Evolutionary conservation across 1,140 invertebrate species (phyloP).

Genomic region (Megathymus violae): DNA sequence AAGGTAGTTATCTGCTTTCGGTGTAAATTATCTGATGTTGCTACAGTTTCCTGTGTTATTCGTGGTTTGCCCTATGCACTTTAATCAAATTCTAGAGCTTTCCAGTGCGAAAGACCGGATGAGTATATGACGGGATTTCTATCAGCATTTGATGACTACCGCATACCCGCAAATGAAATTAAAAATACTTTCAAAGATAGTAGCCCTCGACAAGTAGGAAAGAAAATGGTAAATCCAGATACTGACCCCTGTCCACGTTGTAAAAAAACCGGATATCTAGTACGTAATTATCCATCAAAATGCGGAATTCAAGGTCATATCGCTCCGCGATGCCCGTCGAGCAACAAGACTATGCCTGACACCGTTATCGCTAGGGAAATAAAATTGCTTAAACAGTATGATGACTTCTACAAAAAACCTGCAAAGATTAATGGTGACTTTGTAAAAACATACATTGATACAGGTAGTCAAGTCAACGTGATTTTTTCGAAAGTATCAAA

Average conservation of each 20-base stretch:
- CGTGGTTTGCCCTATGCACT: neutral
- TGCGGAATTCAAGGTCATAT: slow-evolving; percentile 45
- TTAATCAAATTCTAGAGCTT: slow-evolving; percentile 35
- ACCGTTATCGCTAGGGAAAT: slow-evolving; percentile 6
- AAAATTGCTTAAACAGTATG: slow-evolving; percentile 8
- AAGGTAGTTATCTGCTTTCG: slow-evolving; percentile 15
- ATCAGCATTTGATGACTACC: slow-evolving; percentile 44
- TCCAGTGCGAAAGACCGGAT: slow-evolving; percentile 48
- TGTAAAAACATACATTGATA: slow-evolving; percentile 27
- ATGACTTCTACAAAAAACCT: slow-evolving; percentile 28
- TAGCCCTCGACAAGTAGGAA: neutral
- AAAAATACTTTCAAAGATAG: slow-evolving; percentile 8
- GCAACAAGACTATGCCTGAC: neutral
- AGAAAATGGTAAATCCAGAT: slow-evolving; percentile 23
- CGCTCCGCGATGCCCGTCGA: slow-evolving; percentile 29
- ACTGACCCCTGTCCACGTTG: slow-evolving; percentile 45
- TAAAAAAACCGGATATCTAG: slow-evolving; percentile 43
- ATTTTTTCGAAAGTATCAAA: slow-evolving; percentile 4
- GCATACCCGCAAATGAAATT: neutral
- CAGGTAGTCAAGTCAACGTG: slow-evolving; percentile 38
- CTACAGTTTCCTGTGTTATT: slow-evolving; percentile 9
- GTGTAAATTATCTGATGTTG: slow-evolving; percentile 10
- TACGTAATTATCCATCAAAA: slow-evolving; percentile 34
- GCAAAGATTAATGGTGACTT: slow-evolving; percentile 19
- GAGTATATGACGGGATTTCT: slow-evolving; percentile 54